Conservation (phyloP, 2,888 invertebrate species). For the Sminthurinus aureus region DNA sequence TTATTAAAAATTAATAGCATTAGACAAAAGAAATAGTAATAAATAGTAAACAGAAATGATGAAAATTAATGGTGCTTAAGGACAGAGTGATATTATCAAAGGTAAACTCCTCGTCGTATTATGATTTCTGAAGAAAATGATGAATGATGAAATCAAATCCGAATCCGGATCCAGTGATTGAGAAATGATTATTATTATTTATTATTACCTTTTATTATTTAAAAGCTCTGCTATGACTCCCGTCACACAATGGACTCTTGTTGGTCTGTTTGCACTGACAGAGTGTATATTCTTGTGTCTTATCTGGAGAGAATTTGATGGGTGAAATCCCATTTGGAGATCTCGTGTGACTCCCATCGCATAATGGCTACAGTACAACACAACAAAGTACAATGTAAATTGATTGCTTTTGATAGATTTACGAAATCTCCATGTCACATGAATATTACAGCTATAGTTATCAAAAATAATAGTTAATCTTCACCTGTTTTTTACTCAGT, state of each 20-base stretch:
- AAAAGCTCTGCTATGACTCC: background rate
- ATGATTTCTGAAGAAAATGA: too few species aligned
- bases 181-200: too few species aligned
- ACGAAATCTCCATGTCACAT: background rate
- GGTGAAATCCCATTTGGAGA: slow-evolving; percentile 30
- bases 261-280: slow-evolving; percentile 32
- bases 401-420: background rate
- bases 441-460: background rate
- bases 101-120: too few species aligned
- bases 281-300: slow-evolving; percentile 15
- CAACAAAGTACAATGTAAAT: too few species aligned
- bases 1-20: too few species aligned
- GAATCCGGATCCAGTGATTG: too few species aligned
- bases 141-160: too few species aligned
- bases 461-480: background rate
- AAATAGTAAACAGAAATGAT: too few species aligned
- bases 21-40: too few species aligned
- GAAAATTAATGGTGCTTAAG: too few species aligned
- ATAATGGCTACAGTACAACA: slow-evolving; percentile 38
- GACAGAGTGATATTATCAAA: too few species aligned
- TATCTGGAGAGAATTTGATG: slow-evolving; percentile 25
- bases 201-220: too few species aligned
- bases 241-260: slow-evolving; percentile 23
- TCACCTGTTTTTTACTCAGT: slow-evolving; percentile 44
- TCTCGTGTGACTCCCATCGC: slow-evolving; percentile 46